Percentiles rank a stretch among this genome's conserved stretches.
phyloP scores from a whole-genome alignment of 2,888 invertebrate genomes.

The Gryllus longicercus region DNA sequence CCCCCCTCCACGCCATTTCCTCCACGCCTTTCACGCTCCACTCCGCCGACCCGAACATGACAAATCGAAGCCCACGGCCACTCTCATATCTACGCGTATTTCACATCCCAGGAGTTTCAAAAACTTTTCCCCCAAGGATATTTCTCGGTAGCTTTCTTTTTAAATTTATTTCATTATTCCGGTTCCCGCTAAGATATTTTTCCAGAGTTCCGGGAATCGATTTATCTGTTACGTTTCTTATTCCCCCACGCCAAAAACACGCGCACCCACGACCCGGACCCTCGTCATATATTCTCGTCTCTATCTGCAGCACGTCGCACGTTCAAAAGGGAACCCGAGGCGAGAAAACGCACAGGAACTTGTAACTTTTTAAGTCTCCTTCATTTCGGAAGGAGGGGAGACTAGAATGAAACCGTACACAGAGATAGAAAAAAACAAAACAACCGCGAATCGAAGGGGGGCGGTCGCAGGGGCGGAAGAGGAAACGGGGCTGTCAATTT shows the following conservation, averaged over 20 bases:
- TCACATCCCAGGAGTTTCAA: not conserved
- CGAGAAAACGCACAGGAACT: not conserved
- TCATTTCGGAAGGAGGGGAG: not conserved
- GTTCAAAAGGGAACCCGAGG: too few relatives aligned
- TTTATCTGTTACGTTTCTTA: constrained; percentile 7
- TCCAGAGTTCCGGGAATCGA: not conserved
- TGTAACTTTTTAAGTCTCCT: not conserved
- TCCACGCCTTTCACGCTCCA: too few relatives aligned
- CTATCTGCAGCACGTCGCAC: too few relatives aligned
- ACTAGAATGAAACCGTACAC: not conserved
- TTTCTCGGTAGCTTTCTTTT: not conserved
- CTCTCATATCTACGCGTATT: not conserved
- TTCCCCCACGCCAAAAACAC: not conserved
- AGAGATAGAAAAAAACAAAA: not conserved
- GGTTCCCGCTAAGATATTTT: too few relatives aligned
- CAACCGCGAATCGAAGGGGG: not conserved
- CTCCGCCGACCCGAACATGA: not conserved
- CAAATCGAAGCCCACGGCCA: not conserved
- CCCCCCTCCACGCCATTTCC: too few relatives aligned
- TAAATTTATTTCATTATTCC: not conserved
- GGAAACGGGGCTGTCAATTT: not conserved
- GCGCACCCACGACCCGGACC: too few relatives aligned
- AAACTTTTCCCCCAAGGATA: not conserved
- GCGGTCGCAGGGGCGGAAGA: not conserved
- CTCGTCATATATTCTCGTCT: too few relatives aligned